phyloP scores from a whole-genome alignment of 2,888 invertebrate genomes.

The Pandemis corylana region DNA sequence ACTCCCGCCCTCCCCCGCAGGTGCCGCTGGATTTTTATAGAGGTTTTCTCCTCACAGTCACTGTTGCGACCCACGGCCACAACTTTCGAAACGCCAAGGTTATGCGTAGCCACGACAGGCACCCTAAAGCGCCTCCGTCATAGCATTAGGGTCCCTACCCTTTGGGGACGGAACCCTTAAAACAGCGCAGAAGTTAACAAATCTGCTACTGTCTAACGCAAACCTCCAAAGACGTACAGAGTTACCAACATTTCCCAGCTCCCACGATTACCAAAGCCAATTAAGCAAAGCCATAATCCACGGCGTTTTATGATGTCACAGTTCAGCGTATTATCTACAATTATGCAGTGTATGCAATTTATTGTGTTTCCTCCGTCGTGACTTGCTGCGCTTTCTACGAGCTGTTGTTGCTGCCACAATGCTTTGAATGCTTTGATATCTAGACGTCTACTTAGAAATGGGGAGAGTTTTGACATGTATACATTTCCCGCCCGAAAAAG shows the following conservation, averaged over 20 bases:
- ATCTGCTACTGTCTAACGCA: neutral
- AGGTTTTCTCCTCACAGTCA: too few species aligned
- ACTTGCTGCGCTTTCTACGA: constrained; percentile 40
- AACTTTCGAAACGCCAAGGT: too few species aligned
- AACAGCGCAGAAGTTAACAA: neutral
- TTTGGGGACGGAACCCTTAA: too few species aligned
- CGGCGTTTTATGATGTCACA: constrained; percentile 42
- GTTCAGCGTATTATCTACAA: constrained; percentile 41
- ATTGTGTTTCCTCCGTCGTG: constrained; percentile 41
- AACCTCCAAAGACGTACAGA: neutral
- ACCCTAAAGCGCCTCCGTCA: too few species aligned
- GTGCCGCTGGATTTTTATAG: too few species aligned
- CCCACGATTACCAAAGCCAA: constrained; percentile 39
- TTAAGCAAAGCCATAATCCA: constrained; percentile 38
- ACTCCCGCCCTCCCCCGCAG: too few species aligned
- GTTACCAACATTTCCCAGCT: neutral
- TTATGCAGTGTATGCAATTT: constrained; percentile 43
- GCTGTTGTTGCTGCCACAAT: constrained; percentile 29
- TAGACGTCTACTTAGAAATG: neutral
- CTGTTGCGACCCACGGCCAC: too few species aligned
- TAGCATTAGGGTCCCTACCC: too few species aligned
- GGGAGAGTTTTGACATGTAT: neutral
- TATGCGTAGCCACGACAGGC: too few species aligned
- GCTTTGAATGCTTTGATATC: constrained; percentile 5
- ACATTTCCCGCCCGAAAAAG: too few species aligned